Conservation (phyloP, 2,888 invertebrate genomes). For the Andrena bicolor region DNA sequence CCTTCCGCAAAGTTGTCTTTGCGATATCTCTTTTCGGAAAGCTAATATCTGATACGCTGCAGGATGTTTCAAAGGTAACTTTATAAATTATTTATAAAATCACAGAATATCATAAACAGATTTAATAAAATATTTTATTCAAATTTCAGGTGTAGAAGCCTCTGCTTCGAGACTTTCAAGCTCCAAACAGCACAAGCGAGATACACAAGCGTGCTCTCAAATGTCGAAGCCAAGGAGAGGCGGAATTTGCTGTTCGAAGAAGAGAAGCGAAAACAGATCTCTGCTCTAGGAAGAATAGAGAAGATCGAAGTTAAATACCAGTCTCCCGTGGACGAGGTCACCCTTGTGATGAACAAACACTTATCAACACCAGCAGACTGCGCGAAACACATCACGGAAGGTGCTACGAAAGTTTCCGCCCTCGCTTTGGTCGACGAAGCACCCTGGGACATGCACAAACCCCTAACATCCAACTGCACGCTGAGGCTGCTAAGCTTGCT, state of each 20-base stretch:
- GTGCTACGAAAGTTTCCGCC: conserved; percentile 86
- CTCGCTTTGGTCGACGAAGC: conserved; percentile 93
- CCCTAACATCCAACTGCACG: conserved; percentile 87
- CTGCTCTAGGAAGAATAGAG: conserved; percentile 93
- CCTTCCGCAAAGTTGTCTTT: background rate
- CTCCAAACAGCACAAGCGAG: conserved; percentile 54
- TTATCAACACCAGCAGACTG: conserved; percentile 97
- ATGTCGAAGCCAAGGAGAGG: conserved; percentile 85
- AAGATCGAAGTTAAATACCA: conserved; percentile 95
- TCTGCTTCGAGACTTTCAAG: conserved; percentile 61
- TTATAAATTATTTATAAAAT: background rate
- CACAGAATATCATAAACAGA: too few relatives aligned
- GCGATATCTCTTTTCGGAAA: background rate
- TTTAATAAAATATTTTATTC: background rate
- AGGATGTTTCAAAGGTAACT: conserved; percentile 61
- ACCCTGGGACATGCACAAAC: conserved; percentile 97
- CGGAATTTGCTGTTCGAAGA: conserved; percentile 91
- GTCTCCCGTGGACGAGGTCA: conserved; percentile 88
- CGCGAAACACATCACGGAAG: conserved; percentile 86
- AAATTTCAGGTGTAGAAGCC: conserved; percentile 67
- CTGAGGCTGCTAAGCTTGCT: conserved; percentile 82
- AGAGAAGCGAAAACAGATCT: conserved; percentile 91
- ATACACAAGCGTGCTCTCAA: conserved; percentile 69
- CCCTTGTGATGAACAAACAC: conserved; percentile 95
- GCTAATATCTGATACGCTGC: background rate